These are phyloP conservation scores for Dicrostonyx torquatus DNA, from an alignment of 2,797 vertebrate genomes.

Conservation along the genomic window DNA sequence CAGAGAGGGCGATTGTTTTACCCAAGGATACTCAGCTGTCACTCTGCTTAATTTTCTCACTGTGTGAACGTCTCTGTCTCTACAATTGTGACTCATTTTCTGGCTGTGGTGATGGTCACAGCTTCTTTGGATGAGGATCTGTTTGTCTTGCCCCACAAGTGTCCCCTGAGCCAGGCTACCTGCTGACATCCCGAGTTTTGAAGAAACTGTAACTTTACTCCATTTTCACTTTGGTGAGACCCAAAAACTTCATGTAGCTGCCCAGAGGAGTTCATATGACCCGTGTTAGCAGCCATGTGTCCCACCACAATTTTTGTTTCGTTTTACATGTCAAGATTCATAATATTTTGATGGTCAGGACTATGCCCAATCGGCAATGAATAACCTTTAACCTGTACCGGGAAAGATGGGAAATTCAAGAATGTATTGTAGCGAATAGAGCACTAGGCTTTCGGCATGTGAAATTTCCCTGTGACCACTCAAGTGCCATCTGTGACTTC, in stretches of 20 bases:
- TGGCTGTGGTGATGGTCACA: not conserved
- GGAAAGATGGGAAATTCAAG: not conserved
- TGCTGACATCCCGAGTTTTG: not conserved
- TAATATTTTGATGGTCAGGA: not conserved
- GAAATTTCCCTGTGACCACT: not conserved
- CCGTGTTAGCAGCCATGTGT: not conserved
- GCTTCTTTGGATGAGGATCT: not conserved
- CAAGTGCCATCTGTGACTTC: not conserved
- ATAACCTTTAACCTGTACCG: not conserved
- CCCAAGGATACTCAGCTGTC: not conserved
- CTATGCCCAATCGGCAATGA: rapidly evolving
- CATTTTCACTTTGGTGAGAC: not conserved
- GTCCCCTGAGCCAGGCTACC: rapidly evolving
- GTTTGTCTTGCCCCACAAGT: not conserved
- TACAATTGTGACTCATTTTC: not conserved
- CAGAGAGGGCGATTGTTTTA: not conserved
- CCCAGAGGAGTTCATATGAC: not conserved
- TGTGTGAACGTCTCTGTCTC: not conserved
- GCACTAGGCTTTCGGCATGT: not conserved
- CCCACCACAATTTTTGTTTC: not conserved
- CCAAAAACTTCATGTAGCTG: rapidly evolving
- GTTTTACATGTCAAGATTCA: not conserved
- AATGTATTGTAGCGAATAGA: rapidly evolving
- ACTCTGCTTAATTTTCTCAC: rapidly evolving
- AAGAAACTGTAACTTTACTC: not conserved